Base-by-base conservation (phyloP, 2,797 vertebrate species). In the Chiloscyllium punctatum region DNA sequence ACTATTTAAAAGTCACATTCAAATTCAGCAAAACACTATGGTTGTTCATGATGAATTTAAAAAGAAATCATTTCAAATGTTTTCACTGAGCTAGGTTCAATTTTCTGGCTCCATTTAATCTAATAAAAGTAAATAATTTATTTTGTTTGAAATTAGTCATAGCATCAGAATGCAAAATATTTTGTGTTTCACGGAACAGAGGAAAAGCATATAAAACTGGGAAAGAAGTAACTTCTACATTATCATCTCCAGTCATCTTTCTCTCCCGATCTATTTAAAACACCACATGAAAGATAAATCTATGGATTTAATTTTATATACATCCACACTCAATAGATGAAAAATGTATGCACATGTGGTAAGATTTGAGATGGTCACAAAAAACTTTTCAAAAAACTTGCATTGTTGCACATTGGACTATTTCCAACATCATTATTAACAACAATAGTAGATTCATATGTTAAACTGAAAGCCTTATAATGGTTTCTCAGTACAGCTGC, bases 401-500 rank as follows among this genome's bases (percentile, higher is more conserved):
- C n/a, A 92, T 92, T 92, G 90, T 37, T 69, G 90, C 23, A 68
- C 62, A 11, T n/a, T 92, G 90, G 62, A 92, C 42, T 69, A n/a
- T 66, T 69, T 92, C 90, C 90, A 92, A 92, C 62, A 57, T 33
- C 53, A 90, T 66, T 66, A 91, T 66, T 37, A 91, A 57, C 88
- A 91, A 53, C 87, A 68, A 69, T 68, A 92, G 90, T 92, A 66
- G 62, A 92, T 92, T 92, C 90, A 92, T 92, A 92, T 69, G 90
- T 92, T 92, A 42, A 92, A 68, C 37, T 37, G 90, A n/a, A 62
- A 37, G 62, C 90, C 90, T 69, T 69, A 92, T 92, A 92, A 68
- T 37, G 62, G 90, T 68, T 68, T 92, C n/a, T 92, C 90, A 69
- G 90, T 92, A 68, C 62, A 92, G 90, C 62, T 92, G 90, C 90